These are phyloP conservation scores for Armadillidium nasatum DNA, from an alignment of 1,140 invertebrate species.

Conservation along the genomic window DNA sequence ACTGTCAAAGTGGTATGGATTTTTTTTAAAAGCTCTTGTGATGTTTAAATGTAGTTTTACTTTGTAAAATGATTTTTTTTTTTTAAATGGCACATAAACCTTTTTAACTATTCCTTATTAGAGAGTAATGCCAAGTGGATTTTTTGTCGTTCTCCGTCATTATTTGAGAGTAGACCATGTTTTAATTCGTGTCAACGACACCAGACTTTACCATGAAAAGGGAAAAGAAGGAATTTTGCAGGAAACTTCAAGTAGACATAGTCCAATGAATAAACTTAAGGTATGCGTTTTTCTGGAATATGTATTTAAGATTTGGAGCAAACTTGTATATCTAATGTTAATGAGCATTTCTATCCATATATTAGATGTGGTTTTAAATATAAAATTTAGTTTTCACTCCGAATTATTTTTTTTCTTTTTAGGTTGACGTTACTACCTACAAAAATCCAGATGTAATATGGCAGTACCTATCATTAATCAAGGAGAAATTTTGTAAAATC, in stretches of 20 bases:
- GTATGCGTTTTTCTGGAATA: neutral
- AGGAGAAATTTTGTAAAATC: neutral
- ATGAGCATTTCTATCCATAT: too few species aligned
- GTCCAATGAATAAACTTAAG: neutral
- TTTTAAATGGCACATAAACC: neutral
- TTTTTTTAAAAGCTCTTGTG: neutral
- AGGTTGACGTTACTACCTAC: neutral
- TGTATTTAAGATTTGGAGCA: too few species aligned
- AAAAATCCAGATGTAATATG: neutral
- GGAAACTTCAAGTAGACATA: slow-evolving; percentile 51
- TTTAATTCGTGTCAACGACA: slow-evolving; percentile 82
- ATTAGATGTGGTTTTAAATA: too few species aligned
- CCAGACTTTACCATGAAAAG: slow-evolving; percentile 80
- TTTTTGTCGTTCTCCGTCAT: slow-evolving; percentile 84
- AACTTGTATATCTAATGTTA: too few species aligned
- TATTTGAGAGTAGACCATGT: slow-evolving; percentile 93
- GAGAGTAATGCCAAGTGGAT: slow-evolving; percentile 91
- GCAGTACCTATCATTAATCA: neutral
- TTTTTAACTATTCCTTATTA: slow-evolving; percentile 49
- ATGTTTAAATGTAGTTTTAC: too few species aligned
- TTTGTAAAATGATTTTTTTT: slow-evolving; percentile 10
- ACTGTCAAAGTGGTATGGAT: slow-evolving; percentile 90
- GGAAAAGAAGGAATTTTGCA: slow-evolving; percentile 67
- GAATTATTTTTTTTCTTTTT: neutral
- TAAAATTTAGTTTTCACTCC: too few species aligned